These are phyloP conservation scores for Gandaritis pyraliata DNA, from an alignment of 2,888 invertebrate genomes.

Conservation along the genomic window DNA sequence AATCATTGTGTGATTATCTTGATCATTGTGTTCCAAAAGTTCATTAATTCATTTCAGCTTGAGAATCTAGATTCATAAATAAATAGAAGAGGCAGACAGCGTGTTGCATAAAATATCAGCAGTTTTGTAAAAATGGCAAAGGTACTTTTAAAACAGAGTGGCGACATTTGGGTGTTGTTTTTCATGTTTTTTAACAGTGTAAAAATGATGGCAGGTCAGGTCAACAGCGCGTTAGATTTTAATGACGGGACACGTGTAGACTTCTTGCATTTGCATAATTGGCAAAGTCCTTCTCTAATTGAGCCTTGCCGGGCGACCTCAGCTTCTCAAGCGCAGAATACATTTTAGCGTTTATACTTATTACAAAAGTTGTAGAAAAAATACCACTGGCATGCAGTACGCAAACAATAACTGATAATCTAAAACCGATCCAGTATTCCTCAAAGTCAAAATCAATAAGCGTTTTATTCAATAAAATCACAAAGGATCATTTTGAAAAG, in stretches of 20 bases:
- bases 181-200: conserved; percentile 42
- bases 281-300: conserved; percentile 56
- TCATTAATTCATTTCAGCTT: too few species aligned
- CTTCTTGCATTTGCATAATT: conserved; percentile 62
- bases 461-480: too few species aligned
- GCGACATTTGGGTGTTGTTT: conserved; percentile 22
- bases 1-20: too few species aligned
- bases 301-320: conserved; percentile 35
- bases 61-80: too few species aligned
- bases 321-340: conserved; percentile 39
- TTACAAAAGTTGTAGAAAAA: neutral
- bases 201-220: conserved; percentile 45
- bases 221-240: conserved; percentile 60
- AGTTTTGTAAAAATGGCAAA: neutral
- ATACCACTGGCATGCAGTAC: too few species aligned
- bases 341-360: conserved; percentile 18
- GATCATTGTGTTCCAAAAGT: too few species aligned
- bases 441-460: too few species aligned
- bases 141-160: conserved; percentile 2
- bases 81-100: too few species aligned
- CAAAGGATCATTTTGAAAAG: too few species aligned
- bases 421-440: too few species aligned
- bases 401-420: too few species aligned
- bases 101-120: neutral
- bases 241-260: conserved; percentile 58